Evolutionary conservation across 2,113 vertebrate species (phyloP), one percentile per base, ranked within the genome.

Genomic region (Zosterops japonicus): DNA sequence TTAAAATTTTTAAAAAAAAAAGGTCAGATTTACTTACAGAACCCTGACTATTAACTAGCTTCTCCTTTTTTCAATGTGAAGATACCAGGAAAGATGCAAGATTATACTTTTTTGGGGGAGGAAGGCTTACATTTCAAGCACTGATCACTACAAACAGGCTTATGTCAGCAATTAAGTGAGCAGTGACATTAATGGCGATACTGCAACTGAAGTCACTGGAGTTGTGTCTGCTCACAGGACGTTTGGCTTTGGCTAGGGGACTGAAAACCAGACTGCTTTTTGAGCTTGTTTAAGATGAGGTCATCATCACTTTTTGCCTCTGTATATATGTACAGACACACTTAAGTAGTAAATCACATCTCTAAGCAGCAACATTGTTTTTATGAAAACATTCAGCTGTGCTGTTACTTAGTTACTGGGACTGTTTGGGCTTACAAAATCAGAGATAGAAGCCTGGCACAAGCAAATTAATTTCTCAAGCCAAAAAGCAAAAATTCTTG

Each of bases 221-320:
- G 31, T 21, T 65, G 39, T 49, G 39, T 63, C 83, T 92, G 74
- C 85, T 81, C 52, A 69, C 76, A 81, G 57, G 21, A 71, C 21
- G 3, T 64, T 33, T 60, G 57, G 12, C 83, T 95, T 91, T 60
- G 77, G 83, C 79, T 61, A 44, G 11, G 57, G 91, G 50, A 83
- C 39, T 64, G 8, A 82, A 92, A 87, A 61, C 25, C 44, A 64
- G 71, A 8, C 77, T 69, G 53, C 70, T 83, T 82, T 86, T 88
- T 61, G 52, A 93, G 65, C 65, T 56, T 42, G 68, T 46, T 81
- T 61, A 76, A 91, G 75, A 96, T 96, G 91, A 95, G 75, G 64
- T 97, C 94, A 97, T 89, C 89, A 89, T 67, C 89, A 77, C 91
- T 92, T 92, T 83, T 74, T 90, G 92, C 95, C 96, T 90, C 91